phyloP scores from a whole-genome alignment of 2,888 invertebrate species.

The Dicyrtomina minuta region DNA sequence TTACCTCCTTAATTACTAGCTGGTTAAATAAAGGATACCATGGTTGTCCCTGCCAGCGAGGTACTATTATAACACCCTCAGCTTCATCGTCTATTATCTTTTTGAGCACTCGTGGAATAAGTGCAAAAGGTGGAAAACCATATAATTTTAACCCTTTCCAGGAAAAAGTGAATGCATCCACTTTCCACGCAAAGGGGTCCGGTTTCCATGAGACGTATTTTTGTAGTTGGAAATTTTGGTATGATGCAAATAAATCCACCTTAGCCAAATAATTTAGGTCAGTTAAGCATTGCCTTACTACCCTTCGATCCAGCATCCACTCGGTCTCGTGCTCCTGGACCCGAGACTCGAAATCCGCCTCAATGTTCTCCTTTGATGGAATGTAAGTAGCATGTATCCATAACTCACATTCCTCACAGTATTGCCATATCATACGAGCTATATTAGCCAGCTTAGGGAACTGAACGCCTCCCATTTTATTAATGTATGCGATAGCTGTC shows the following conservation, averaged over 20 bases:
- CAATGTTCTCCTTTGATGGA: conserved; percentile 7
- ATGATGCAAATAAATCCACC: conserved; percentile 40
- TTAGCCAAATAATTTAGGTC: conserved; percentile 12
- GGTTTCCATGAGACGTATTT: conserved; percentile 34
- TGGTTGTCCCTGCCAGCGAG: too few relatives aligned
- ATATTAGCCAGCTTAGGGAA: too few relatives aligned
- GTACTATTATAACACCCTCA: too few relatives aligned
- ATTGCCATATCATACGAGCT: not conserved
- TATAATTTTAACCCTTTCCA: conserved; percentile 31
- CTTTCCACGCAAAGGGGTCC: too few relatives aligned
- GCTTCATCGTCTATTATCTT: too few relatives aligned
- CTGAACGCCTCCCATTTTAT: too few relatives aligned
- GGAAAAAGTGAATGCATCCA: too few relatives aligned
- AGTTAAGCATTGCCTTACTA: conserved; percentile 5
- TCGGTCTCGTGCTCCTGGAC: conserved; percentile 6
- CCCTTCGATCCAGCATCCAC: conserved; percentile 15
- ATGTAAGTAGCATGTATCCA: conserved; percentile 34
- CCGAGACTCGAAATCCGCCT: conserved; percentile 28
- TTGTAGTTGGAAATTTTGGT: conserved; percentile 22
- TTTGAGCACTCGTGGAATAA: too few relatives aligned
- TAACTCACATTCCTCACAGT: not conserved
- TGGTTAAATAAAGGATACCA: too few relatives aligned
- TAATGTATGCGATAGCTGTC: not conserved
- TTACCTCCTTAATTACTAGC: too few relatives aligned
- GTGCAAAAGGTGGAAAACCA: conserved; percentile 41